Percentiles rank a stretch among this genome's conserved stretches.
Evolutionary conservation across 2,888 invertebrate genomes (phyloP).

Genomic region (Ceramica pisi): DNA sequence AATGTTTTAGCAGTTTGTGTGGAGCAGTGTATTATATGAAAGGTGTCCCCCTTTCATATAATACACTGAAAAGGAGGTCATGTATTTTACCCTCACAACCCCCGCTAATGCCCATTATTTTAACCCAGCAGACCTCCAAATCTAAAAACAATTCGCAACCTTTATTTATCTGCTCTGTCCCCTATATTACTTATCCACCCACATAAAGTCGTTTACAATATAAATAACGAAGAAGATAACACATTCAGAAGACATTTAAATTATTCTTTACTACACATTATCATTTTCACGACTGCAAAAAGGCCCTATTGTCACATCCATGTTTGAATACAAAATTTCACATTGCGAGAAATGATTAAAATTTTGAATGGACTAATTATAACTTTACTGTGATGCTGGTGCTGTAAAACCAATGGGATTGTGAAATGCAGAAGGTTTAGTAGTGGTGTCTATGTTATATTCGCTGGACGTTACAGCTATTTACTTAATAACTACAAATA

Average conservation of each 20-base stretch:
- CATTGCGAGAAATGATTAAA: conserved; percentile 54
- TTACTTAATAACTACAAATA: too few relatives aligned
- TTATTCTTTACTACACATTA: conserved; percentile 37
- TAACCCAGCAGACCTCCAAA: background rate
- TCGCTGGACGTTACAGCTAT: too few relatives aligned
- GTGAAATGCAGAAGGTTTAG: conserved; percentile 20
- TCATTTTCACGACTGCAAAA: conserved; percentile 40
- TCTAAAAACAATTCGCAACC: conserved; percentile 23
- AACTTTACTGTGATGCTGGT: conserved; percentile 44
- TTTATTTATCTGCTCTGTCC: conserved; percentile 10
- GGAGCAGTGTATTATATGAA: too few relatives aligned
- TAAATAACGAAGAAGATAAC: conserved; percentile 39
- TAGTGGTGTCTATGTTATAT: background rate
- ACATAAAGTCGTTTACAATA: background rate
- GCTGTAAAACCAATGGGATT: background rate
- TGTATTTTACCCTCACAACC: background rate
- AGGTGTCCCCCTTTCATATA: too few relatives aligned
- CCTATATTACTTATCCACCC: conserved; percentile 10
- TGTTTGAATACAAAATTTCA: conserved; percentile 38
- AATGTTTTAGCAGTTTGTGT: too few relatives aligned
- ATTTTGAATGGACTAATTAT: conserved; percentile 64
- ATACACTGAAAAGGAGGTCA: too few relatives aligned
- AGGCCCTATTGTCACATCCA: conserved; percentile 38
- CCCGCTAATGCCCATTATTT: too few relatives aligned
- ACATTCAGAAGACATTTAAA: conserved; percentile 30